Evolutionary conservation across 1,140 invertebrate genomes (phyloP), one percentile per base, ranked within the genome.

Genomic region (Ptiloglossa arizonensis): DNA sequence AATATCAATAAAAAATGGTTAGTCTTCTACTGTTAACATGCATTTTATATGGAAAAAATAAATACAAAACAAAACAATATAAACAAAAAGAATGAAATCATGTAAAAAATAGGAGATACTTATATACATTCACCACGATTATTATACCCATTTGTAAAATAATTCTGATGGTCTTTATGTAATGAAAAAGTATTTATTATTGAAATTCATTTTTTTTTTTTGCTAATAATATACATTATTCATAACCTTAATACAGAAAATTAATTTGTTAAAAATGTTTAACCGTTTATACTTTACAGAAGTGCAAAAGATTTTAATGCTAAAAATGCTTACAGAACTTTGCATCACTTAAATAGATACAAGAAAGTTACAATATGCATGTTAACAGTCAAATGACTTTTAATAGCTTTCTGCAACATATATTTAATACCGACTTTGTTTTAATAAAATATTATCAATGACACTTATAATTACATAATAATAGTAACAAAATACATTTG

Each of bases 401-500:
- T 44, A 48, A 27, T n/a, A 79, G 13, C 19, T 66, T 63, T 63
- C 24, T 70, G 19, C 46, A 66, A 38, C 38, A 41, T 56, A 80
- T 60, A 29, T 70, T 44, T 76, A 69, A 82, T 62, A 59, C n/a
- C 22, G 35, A 75, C 50, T 52, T 69, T 67, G 17, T 27, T 70
- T 62, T 44, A 44, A 38, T 56, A 32, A 78, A 78, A n/a, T 56
- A 72, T 60, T 77, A 54, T 67, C 38, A 63, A 54, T 52, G 27
- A 59, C 15, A 70, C 38, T 41, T 46, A 11, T n/a, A 48, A 68
- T 77, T 62, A 59, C 11, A 9, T 78, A 8, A 48, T 44, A 54
- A 57, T 78, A 67, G 46, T 48, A 74, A 80, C n/a, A 66, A 62
- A 41, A 56, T 69, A 74, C 27, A 75, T 66, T 70, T 54, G 46